Conservation (phyloP, 1,140 invertebrate species). For the Euura saliciscinereae region DNA sequence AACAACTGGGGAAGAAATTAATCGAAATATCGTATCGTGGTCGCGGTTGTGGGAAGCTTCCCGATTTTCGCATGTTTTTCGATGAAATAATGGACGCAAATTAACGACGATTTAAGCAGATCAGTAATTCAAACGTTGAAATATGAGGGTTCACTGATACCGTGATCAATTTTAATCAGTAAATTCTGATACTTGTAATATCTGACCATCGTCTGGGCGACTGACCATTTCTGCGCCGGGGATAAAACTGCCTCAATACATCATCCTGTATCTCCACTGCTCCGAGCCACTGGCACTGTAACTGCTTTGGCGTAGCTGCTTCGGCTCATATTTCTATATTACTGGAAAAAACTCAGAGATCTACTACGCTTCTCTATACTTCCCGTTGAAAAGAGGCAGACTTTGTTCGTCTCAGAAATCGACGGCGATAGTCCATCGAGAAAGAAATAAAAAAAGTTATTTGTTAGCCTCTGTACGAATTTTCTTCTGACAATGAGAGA, state of each 20-base stretch:
- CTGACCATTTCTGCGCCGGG: background rate
- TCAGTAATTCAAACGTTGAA: too few relatives aligned
- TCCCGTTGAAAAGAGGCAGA: background rate
- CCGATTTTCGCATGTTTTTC: too few relatives aligned
- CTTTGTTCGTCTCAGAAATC: too few relatives aligned
- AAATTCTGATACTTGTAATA: background rate
- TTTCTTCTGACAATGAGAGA: background rate
- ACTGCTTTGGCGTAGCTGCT: background rate
- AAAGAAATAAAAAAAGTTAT: background rate
- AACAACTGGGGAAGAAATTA: background rate
- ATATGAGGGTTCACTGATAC: too few relatives aligned
- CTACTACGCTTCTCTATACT: background rate
- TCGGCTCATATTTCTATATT: background rate
- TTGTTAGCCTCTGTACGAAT: too few relatives aligned
- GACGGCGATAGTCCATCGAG: background rate
- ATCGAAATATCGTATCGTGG: background rate
- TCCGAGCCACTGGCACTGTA: background rate
- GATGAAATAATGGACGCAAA: too few relatives aligned
- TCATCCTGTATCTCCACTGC: background rate
- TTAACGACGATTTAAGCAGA: too few relatives aligned
- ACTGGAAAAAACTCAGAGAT: background rate
- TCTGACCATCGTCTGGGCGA: background rate
- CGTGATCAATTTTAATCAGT: conserved; percentile 1
- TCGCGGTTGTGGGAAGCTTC: background rate
- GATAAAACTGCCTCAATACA: background rate